Evolutionary conservation across 2,888 invertebrate species (phyloP).

Genomic region (Bruchidius siliquastri): DNA sequence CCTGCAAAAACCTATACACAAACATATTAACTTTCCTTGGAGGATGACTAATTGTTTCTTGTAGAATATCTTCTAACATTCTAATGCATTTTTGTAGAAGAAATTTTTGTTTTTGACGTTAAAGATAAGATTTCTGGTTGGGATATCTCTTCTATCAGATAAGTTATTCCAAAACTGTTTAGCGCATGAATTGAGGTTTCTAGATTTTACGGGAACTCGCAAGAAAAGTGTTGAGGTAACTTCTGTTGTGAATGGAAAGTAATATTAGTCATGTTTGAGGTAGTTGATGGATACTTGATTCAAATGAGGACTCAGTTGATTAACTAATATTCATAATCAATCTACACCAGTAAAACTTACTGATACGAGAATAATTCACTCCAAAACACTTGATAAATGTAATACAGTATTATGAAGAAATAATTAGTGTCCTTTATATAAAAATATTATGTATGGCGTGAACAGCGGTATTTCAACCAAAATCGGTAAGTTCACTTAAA

Average conservation of each 20-base stretch:
- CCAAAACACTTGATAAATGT: too few relatives aligned
- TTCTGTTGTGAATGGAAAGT: not conserved
- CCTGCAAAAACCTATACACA: constrained; percentile 10
- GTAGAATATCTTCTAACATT: not conserved
- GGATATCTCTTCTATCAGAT: not conserved
- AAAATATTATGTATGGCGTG: too few relatives aligned
- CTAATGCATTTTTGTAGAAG: not conserved
- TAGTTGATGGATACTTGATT: too few relatives aligned
- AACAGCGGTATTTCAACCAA: too few relatives aligned
- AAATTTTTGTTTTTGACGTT: not conserved
- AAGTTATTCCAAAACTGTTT: not conserved
- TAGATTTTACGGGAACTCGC: not conserved
- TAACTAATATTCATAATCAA: too few relatives aligned
- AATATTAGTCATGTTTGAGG: too few relatives aligned
- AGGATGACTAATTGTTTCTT: not conserved
- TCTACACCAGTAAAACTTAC: too few relatives aligned
- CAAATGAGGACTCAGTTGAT: too few relatives aligned
- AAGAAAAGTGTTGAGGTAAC: not conserved
- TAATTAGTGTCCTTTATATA: too few relatives aligned
- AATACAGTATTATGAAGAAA: too few relatives aligned
- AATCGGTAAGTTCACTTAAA: too few relatives aligned
- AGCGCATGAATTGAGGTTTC: not conserved
- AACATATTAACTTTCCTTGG: constrained; percentile 2
- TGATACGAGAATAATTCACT: too few relatives aligned
- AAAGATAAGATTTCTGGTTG: not conserved